Conservation (phyloP, 2,113 vertebrate genomes). For the Forbesichthys agassizii region DNA sequence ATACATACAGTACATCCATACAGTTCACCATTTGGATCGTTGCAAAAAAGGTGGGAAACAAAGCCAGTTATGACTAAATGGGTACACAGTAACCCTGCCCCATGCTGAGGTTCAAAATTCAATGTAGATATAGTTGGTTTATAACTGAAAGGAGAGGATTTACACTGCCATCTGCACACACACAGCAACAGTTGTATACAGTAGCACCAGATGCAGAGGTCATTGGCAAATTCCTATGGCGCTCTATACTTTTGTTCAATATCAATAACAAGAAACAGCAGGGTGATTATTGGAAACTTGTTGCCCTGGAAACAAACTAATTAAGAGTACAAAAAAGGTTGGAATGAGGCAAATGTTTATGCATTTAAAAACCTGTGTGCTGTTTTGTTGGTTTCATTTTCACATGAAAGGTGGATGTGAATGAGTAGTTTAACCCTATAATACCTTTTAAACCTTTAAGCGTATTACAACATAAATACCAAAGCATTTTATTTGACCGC, state of each 20-base stretch:
- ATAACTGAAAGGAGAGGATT: neutral
- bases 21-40: slow-evolving; percentile 44
- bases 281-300: slow-evolving; percentile 41
- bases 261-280: slow-evolving; percentile 45
- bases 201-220: slow-evolving; percentile 68
- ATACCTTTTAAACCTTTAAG: slow-evolving; percentile 47
- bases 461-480: slow-evolving; percentile 19
- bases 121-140: slow-evolving; percentile 8
- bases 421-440: slow-evolving; percentile 31
- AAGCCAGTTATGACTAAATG: slow-evolving; percentile 9
- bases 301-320: slow-evolving; percentile 50
- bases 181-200: slow-evolving; percentile 53
- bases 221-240: slow-evolving; percentile 35
- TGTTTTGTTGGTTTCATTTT: slow-evolving; percentile 9
- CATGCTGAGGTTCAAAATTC: slow-evolving; percentile 18
- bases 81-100: slow-evolving; percentile 26
- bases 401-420: neutral
- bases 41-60: slow-evolving; percentile 51
- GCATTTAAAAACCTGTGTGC: slow-evolving; percentile 11
- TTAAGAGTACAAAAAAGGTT: slow-evolving; percentile 21
- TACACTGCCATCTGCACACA: slow-evolving; percentile 42
- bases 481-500: neutral
- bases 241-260: slow-evolving; percentile 34
- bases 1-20: slow-evolving; percentile 40
- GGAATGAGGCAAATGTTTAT: slow-evolving; percentile 21